These are phyloP conservation scores for Pristionchus arcanus DNA, from an alignment of 2,888 invertebrate species.

Conservation along the genomic window DNA sequence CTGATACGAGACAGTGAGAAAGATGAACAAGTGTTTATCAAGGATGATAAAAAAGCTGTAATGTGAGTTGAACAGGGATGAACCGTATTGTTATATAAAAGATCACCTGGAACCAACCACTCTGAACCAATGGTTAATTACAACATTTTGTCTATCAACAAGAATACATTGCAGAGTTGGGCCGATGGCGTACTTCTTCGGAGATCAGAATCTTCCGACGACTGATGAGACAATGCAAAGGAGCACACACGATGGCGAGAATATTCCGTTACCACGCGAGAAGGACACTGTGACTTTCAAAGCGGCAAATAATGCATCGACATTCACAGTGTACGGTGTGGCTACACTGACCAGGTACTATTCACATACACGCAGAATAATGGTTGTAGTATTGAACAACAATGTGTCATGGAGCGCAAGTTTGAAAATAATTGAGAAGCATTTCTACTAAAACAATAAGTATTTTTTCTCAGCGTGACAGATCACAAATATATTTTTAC, in stretches of 20 bases:
- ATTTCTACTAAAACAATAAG: no score
- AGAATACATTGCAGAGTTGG: background rate
- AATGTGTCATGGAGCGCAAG: no score
- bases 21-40: background rate
- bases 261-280: background rate
- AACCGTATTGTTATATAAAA: no score
- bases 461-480: no score
- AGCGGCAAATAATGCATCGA: background rate
- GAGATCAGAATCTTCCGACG: background rate
- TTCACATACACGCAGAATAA: no score
- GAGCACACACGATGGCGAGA: background rate
- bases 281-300: background rate
- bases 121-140: background rate
- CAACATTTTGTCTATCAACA: background rate
- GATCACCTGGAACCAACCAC: background rate
- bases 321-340: no score
- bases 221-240: background rate
- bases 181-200: background rate
- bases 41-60: background rate
- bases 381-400: no score
- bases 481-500: no score
- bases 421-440: no score
- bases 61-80: no score
- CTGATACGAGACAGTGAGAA: background rate
- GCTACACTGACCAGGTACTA: no score